Conservation (phyloP, 2,113 vertebrate species). For the Actinemys pallida region DNA sequence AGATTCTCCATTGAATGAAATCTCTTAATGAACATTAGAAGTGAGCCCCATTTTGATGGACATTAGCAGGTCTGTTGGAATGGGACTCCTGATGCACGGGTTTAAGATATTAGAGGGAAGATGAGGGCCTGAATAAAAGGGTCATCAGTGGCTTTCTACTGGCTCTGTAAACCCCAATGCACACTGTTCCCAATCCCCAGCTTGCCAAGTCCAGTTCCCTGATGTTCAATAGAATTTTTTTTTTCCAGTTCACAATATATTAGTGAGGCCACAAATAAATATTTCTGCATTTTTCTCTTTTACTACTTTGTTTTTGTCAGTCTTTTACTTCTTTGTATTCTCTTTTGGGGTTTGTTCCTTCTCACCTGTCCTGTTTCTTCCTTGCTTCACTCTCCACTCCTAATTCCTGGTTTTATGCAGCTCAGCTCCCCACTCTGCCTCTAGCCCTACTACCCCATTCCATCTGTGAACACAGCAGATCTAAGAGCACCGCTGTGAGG, state of each 20-base stretch:
- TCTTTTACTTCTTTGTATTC: not conserved
- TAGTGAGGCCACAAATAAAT: not conserved
- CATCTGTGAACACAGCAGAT: not conserved
- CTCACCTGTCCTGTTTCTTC: not conserved
- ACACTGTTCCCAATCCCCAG: not conserved
- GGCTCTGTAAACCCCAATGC: not conserved
- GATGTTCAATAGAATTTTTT: not conserved
- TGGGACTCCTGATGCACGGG: not conserved
- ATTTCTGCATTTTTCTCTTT: not conserved
- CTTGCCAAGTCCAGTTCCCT: not conserved
- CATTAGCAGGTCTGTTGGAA: not conserved
- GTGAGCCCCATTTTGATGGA: not conserved
- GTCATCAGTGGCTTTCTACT: not conserved
- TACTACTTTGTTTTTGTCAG: not conserved
- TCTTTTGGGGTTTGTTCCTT: not conserved
- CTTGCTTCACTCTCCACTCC: not conserved
- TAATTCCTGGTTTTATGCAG: not conserved
- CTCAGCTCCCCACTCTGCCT: not conserved
- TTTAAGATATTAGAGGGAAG: not conserved
- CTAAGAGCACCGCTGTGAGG: not conserved
- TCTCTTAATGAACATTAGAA: not conserved
- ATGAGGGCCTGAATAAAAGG: not conserved
- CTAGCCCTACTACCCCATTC: accelerated
- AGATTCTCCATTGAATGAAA: not conserved
- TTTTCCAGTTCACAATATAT: not conserved